Base-by-base conservation (phyloP, 2,888 invertebrate species). In the Allacma fusca region DNA sequence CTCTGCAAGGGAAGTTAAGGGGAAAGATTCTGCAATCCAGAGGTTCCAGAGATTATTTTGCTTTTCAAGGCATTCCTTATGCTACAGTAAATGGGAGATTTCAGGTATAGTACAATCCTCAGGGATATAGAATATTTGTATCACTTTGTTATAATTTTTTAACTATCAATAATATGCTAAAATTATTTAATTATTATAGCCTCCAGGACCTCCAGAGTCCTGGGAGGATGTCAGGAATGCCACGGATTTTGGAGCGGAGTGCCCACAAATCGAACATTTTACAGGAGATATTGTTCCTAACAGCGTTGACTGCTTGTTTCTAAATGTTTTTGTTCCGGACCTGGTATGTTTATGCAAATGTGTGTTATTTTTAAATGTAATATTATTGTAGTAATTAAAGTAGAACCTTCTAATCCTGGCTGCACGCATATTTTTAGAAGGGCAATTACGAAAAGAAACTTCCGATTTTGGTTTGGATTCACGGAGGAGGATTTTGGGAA, bases 391-490 rank as follows among this genome's bases (percentile, higher is more conserved):
- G 16, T 16, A 50, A 50, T 50, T n/a, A n/a, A 40, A 13, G 13
- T 40, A 40, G 5, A 40, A 40, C 13, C 13, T 40, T 40, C 5
- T 40, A 13, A 13, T 9, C 7, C 7, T 40, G 5, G 5, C 5
- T 13, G 40, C 13, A 16, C 16, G 16, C 50, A 50, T 50, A 50
- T 50, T 50, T 50, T 40, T 5, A 40, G 13, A 40, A 40, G 40
- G 40, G 13, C 5, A 13, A 40, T 9, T 40, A 40, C 40, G 13
- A 40, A 9, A 13, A 40, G 5, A n/a, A n/a, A 1, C 75, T 75
- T 0, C 65, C 75, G 1, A 34, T 59, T n/a, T 65, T 75, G 75
- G 64, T 75, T 16, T 75, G 75, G 75, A 65, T 75, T 34, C 75
- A 75, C 40, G 75, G 75, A 0, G 75, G 75, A 23, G 75, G 75